Evolutionary conservation across 2,888 invertebrate genomes (phyloP).

Genomic region (Ephialtes manifestator): DNA sequence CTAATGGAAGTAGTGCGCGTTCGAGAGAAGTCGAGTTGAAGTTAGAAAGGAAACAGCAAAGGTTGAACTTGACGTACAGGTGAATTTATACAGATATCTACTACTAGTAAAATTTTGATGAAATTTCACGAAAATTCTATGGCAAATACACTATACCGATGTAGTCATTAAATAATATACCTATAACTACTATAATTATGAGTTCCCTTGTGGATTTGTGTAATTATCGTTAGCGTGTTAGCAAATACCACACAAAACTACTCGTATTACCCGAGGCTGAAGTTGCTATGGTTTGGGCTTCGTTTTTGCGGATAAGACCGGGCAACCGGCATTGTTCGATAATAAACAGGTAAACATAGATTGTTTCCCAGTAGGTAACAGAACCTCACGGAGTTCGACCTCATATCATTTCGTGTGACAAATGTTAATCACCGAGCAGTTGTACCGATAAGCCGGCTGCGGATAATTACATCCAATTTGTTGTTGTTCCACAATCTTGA

Average conservation of each 20-base stretch:
- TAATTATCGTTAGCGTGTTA: slow-evolving; percentile 24
- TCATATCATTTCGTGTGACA: slow-evolving; percentile 59
- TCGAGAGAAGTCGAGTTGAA: neutral
- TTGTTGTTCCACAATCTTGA: slow-evolving; percentile 45
- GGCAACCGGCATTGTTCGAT: neutral
- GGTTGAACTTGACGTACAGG: neutral
- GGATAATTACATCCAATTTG: slow-evolving; percentile 62
- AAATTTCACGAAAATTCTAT: neutral
- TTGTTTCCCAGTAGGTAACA: slow-evolving; percentile 8
- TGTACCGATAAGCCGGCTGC: slow-evolving; percentile 54
- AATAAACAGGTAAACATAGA: slow-evolving; percentile 5
- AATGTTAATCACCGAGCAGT: slow-evolving; percentile 54
- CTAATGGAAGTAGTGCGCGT: slow-evolving; percentile 40
- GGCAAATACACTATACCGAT: neutral
- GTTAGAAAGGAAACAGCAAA: neutral
- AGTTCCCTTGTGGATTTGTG: neutral
- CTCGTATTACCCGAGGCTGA: neutral
- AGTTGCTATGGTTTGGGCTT: neutral
- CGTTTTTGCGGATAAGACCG: slow-evolving; percentile 27
- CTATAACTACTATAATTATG: neutral
- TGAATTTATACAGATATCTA: neutral
- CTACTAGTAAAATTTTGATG: neutral
- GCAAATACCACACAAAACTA: slow-evolving; percentile 5
- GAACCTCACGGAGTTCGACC: slow-evolving; percentile 6
- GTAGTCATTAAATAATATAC: neutral